Conservation (phyloP, 2,113 vertebrate genomes). For the Amazona guildingii region DNA sequence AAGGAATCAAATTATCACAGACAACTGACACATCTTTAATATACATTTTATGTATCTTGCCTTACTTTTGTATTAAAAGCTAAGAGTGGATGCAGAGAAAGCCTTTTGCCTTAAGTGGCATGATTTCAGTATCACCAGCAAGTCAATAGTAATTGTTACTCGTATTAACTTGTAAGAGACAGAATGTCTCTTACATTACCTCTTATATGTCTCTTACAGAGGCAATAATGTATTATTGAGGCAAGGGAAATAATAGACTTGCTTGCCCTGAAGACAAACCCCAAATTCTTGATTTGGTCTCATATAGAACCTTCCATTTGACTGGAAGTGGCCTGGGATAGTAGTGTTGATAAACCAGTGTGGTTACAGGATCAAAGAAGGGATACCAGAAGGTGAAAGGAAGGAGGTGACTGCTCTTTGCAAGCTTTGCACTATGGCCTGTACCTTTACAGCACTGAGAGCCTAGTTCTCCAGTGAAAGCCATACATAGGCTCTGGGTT, state of each 20-base stretch:
- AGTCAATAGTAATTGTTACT: not conserved
- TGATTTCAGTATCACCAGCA: not conserved
- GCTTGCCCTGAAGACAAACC: not conserved
- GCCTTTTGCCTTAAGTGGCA: not conserved
- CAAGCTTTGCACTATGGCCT: accelerated
- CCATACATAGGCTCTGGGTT: accelerated
- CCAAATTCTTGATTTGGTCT: not conserved
- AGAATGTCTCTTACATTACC: not conserved
- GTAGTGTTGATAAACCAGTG: not conserved
- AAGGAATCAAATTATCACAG: not conserved
- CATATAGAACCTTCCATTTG: not conserved
- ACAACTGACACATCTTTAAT: not conserved
- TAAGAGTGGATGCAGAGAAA: not conserved
- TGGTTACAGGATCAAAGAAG: not conserved
- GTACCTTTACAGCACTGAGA: accelerated
- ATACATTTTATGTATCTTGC: not conserved
- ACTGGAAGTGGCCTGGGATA: not conserved
- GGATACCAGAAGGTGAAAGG: not conserved
- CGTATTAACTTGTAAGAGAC: not conserved
- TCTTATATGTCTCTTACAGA: too few relatives aligned
- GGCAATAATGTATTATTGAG: not conserved
- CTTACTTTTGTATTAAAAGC: not conserved
- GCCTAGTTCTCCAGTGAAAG: accelerated
- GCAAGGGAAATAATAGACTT: not conserved
- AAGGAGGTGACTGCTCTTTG: not conserved